Evolutionary conservation across 2,113 vertebrate species (phyloP).

Genomic region (Jacana jacana): DNA sequence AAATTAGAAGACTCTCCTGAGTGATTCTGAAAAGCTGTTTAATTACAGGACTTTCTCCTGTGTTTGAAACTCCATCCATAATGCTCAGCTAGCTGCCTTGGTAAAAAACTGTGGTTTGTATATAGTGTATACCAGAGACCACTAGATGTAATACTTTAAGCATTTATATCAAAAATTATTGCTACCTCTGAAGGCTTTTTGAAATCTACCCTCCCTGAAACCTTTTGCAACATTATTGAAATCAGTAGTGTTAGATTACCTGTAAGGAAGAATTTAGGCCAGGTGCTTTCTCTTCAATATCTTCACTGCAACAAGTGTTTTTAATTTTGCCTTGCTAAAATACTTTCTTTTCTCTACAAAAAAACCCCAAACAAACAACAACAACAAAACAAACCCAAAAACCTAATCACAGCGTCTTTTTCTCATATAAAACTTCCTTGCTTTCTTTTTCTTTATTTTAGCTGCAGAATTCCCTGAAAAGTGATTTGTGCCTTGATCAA

Average conservation of each 20-base stretch:
- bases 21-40: background rate
- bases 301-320: background rate
- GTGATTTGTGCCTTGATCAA: conserved; percentile 95
- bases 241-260: background rate
- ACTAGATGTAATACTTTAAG: background rate
- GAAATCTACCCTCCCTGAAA: background rate
- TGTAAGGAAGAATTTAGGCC: background rate
- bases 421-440: background rate
- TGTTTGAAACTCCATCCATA: background rate
- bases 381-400: too few relatives aligned
- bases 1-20: background rate
- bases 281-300: background rate
- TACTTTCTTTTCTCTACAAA: too few relatives aligned
- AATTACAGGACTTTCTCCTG: background rate
- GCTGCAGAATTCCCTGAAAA: conserved; percentile 96
- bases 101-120: background rate
- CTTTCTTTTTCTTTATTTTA: conserved; percentile 63
- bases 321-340: background rate
- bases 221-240: background rate
- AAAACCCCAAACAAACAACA: too few relatives aligned
- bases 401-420: background rate
- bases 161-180: accelerated
- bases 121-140: background rate
- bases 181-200: background rate
- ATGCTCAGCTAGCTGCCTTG: background rate